Conservation (phyloP, 2,888 invertebrate species). For the Leptinotarsa rubiginosa region DNA sequence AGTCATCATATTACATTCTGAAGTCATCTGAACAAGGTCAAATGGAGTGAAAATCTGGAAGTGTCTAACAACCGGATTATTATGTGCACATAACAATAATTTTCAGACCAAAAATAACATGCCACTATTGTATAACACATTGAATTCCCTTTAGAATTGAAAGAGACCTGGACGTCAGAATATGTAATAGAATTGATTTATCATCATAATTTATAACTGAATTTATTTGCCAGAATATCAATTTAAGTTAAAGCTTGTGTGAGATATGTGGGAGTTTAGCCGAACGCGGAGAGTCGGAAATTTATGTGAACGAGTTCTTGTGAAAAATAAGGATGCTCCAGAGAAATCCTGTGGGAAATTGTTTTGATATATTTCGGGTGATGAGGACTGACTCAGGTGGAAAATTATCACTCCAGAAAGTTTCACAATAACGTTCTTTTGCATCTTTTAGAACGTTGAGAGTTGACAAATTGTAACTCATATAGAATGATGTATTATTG, state of each 20-base stretch:
- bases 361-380: constrained; percentile 2
- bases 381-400: background rate
- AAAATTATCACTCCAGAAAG: background rate
- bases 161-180: background rate
- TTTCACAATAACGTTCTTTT: background rate
- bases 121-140: background rate
- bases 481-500: background rate
- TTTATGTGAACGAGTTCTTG: background rate
- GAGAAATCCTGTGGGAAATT: constrained; percentile 7
- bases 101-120: background rate
- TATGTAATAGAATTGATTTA: constrained; percentile 6
- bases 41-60: too few species aligned
- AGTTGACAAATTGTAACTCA: background rate
- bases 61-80: background rate
- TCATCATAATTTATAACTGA: background rate
- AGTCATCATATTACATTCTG: too few species aligned
- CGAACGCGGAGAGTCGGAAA: background rate
- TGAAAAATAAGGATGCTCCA: constrained; percentile 6
- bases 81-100: background rate
- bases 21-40: too few species aligned
- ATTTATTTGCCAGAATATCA: constrained; percentile 4
- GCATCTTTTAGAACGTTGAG: background rate
- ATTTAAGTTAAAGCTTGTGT: background rate
- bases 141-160: background rate
- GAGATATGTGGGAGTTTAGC: constrained; percentile 9